Evolutionary conservation across 1,140 invertebrate species (phyloP).

Genomic region (Yoshiicerus persimilis): DNA sequence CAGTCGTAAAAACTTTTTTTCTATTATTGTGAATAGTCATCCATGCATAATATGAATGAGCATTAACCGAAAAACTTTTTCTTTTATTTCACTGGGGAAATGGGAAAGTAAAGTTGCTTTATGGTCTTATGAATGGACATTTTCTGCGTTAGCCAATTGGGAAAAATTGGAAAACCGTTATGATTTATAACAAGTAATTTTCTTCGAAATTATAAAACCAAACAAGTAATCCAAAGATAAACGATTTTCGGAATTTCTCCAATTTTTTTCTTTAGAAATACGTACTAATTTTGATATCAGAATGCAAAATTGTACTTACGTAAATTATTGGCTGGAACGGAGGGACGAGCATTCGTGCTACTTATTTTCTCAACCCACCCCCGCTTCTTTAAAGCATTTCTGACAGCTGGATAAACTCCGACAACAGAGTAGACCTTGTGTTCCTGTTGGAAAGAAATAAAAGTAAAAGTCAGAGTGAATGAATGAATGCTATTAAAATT

Average conservation of each 20-base stretch:
- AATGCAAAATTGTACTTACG: too few relatives aligned
- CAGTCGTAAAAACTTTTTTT: neutral
- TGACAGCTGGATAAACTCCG: conserved; percentile 58
- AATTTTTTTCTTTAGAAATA: too few relatives aligned
- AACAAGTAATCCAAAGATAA: too few relatives aligned
- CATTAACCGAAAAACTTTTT: neutral
- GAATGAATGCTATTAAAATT: neutral
- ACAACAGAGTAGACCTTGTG: conserved; percentile 59
- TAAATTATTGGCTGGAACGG: neutral
- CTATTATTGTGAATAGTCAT: neutral
- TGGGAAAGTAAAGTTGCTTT: neutral
- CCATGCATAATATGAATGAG: neutral
- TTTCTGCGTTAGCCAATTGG: neutral
- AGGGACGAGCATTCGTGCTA: neutral
- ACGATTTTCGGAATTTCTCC: neutral
- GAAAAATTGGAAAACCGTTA: too few relatives aligned
- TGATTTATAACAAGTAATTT: too few relatives aligned
- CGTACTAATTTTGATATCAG: too few relatives aligned
- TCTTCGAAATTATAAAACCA: too few relatives aligned
- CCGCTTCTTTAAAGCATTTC: conserved; percentile 56
- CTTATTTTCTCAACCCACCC: conserved; percentile 49
- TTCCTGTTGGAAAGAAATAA: conserved; percentile 52
- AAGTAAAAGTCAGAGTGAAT: neutral
- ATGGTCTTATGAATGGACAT: neutral
- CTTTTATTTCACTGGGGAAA: neutral